Conservation (phyloP, 2,888 invertebrate genomes). For the Tortricodes alternella region DNA sequence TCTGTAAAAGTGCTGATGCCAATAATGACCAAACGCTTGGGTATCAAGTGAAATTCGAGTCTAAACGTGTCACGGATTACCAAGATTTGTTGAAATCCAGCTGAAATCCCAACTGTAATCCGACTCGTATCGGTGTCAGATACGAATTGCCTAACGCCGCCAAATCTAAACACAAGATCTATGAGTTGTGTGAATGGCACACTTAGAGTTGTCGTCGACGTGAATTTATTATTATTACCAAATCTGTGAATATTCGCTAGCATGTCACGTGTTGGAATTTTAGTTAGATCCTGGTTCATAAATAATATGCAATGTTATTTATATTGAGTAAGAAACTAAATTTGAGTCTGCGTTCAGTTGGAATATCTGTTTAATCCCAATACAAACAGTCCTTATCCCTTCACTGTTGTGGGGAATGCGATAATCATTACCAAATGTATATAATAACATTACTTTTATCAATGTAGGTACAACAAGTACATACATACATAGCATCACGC, state of each 20-base stretch:
- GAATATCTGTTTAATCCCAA: not conserved
- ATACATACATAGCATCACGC: too few species aligned
- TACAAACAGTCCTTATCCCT: too few species aligned
- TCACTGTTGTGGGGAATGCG: too few species aligned
- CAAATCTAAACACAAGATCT: slow-evolving; percentile 16
- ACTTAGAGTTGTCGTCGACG: not conserved
- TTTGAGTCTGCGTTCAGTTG: not conserved
- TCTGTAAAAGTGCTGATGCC: too few species aligned
- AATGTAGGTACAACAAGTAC: too few species aligned
- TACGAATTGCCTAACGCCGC: slow-evolving; percentile 11
- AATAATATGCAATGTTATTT: not conserved
- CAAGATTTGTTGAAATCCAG: too few species aligned
- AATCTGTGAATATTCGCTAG: slow-evolving; percentile 10
- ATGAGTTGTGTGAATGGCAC: slow-evolving; percentile 23
- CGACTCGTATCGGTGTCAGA: slow-evolving; percentile 13
- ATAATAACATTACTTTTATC: too few species aligned
- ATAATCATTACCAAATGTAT: too few species aligned
- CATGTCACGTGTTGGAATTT: not conserved
- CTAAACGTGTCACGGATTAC: too few species aligned
- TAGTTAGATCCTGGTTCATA: slow-evolving; percentile 4
- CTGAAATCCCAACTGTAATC: too few species aligned
- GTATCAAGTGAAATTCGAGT: too few species aligned
- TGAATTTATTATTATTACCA: slow-evolving; percentile 25
- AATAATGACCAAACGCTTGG: too few species aligned
- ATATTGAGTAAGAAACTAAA: not conserved